Percentiles rank a stretch among this genome's conserved stretches.
These are phyloP conservation scores for Pluvianellus socialis DNA, from an alignment of 2,113 vertebrate species.

Conservation along the genomic window DNA sequence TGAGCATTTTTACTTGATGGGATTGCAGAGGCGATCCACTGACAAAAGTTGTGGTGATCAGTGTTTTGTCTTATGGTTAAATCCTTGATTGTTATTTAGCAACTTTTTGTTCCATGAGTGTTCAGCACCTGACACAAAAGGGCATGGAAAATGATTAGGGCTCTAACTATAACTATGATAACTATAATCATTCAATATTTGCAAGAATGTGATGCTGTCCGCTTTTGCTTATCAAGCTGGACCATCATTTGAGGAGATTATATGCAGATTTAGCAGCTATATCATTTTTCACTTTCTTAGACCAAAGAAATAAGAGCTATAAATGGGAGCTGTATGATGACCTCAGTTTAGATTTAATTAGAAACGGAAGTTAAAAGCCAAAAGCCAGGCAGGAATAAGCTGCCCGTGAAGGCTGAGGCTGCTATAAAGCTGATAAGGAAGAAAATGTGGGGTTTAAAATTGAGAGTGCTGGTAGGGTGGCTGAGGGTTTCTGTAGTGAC, in stretches of 20 bases:
- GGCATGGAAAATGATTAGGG: background rate
- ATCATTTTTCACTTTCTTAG: background rate
- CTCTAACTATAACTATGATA: background rate
- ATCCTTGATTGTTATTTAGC: background rate
- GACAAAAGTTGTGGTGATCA: background rate
- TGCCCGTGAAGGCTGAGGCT: background rate
- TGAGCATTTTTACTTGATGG: background rate
- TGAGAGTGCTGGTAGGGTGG: slow-evolving; percentile 50
- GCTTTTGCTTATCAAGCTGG: background rate
- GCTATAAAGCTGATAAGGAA: slow-evolving; percentile 56
- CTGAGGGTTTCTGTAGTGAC: slow-evolving; percentile 64
- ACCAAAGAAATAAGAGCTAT: background rate
- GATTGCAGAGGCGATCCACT: background rate
- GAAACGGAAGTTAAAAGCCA: slow-evolving; percentile 52
- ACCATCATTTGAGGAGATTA: background rate
- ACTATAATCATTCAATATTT: background rate
- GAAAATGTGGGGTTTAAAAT: slow-evolving; percentile 53
- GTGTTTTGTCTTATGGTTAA: background rate
- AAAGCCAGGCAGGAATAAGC: background rate
- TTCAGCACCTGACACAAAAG: background rate
- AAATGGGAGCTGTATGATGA: background rate
- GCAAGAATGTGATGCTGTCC: background rate
- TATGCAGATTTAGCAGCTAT: background rate
- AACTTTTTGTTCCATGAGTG: background rate
- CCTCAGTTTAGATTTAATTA: slow-evolving; percentile 62